These are phyloP conservation scores for Cheirogaleus medius DNA, from an alignment of 2,113 vertebrate genomes.

Conservation along the genomic window DNA sequence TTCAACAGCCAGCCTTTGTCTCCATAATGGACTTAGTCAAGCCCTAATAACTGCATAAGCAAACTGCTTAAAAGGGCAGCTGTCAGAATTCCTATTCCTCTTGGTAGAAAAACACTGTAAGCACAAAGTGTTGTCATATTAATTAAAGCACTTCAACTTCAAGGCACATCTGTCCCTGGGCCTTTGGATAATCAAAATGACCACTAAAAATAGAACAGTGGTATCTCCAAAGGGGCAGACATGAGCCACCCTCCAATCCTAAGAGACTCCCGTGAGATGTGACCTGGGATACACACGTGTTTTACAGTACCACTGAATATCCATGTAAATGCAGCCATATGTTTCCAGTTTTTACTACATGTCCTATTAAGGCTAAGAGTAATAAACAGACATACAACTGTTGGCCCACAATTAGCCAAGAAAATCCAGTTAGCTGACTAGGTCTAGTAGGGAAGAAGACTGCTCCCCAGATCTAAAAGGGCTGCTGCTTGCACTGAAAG, in stretches of 20 bases:
- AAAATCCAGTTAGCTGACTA: slow-evolving; percentile 4
- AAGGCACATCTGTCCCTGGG: slow-evolving; percentile 60
- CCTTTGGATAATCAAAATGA: slow-evolving; percentile 68
- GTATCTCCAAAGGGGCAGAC: slow-evolving; percentile 49
- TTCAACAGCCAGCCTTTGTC: slow-evolving; percentile 50
- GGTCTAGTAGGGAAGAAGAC: background rate
- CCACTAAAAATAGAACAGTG: slow-evolving; percentile 67
- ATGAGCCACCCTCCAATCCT: background rate
- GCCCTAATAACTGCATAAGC: slow-evolving; percentile 24
- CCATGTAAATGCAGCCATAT: background rate
- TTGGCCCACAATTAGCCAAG: background rate
- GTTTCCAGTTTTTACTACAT: slow-evolving; percentile 46
- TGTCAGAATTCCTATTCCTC: slow-evolving; percentile 64
- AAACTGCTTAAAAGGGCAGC: slow-evolving; percentile 57
- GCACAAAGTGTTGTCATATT: slow-evolving; percentile 58
- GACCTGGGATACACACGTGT: slow-evolving; percentile 21
- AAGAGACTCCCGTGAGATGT: slow-evolving; percentile 36
- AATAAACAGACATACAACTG: slow-evolving; percentile 4
- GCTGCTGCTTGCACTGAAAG: slow-evolving; percentile 9
- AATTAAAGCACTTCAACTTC: slow-evolving; percentile 69
- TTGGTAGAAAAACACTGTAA: slow-evolving; percentile 62
- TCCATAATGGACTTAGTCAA: slow-evolving; percentile 56
- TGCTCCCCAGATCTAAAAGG: background rate
- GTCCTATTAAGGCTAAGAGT: background rate
- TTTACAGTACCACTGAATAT: slow-evolving; percentile 16